Conservation (phyloP, 2,113 vertebrate species). For the Mustela lutreola region DNA sequence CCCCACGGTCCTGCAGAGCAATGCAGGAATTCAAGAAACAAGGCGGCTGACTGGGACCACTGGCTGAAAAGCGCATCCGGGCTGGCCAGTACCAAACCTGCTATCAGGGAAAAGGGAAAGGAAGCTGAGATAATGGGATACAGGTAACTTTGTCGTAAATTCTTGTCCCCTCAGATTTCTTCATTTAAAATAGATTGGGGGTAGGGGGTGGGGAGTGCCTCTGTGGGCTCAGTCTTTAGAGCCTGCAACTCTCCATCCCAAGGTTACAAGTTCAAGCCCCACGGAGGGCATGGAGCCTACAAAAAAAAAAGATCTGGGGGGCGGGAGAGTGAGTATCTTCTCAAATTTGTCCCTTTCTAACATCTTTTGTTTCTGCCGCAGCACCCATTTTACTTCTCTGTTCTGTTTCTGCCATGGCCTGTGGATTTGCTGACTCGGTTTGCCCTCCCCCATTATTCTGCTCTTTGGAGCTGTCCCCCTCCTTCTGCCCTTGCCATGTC, state of each 20-base stretch:
- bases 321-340: neutral
- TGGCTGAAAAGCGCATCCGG: neutral
- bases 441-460: neutral
- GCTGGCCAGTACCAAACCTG: rapidly evolving
- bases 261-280: neutral
- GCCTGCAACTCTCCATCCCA: neutral
- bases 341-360: neutral
- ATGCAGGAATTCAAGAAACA: rapidly evolving
- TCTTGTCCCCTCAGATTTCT: neutral
- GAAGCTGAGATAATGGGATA: neutral
- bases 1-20: rapidly evolving
- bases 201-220: neutral
- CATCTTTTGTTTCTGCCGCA: neutral
- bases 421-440: conserved; percentile 42
- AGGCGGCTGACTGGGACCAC: rapidly evolving
- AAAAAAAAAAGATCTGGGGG: neutral
- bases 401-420: neutral
- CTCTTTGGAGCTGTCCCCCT: neutral
- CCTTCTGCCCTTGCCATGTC: conserved; percentile 65
- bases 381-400: neutral
- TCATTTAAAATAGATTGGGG: neutral
- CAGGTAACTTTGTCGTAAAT: neutral
- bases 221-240: neutral
- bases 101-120: neutral
- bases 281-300: neutral